phyloP scores from a whole-genome alignment of 2,113 vertebrate species.

The Equus quagga region DNA sequence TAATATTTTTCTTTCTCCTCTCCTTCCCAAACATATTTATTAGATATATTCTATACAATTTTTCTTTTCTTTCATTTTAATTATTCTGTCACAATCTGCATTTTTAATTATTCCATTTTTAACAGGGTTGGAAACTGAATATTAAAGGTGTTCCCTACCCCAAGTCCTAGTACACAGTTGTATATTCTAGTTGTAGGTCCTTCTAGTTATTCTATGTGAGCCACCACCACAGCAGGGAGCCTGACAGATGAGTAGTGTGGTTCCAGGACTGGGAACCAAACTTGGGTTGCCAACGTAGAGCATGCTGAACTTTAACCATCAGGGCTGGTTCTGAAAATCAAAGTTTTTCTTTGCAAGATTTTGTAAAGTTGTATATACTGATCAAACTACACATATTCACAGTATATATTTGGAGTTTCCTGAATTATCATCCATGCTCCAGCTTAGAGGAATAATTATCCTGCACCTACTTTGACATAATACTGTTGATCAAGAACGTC shows the following conservation, averaged over 20 bases:
- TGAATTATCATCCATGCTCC: background rate
- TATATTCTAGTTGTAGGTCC: too few species aligned
- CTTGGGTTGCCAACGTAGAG: too few species aligned
- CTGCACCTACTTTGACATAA: background rate
- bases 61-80: background rate
- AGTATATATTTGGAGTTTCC: background rate
- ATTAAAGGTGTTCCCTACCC: too few species aligned
- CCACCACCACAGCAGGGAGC: too few species aligned
- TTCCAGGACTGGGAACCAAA: too few species aligned
- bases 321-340: too few species aligned
- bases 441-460: background rate
- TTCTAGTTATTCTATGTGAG: too few species aligned
- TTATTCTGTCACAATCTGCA: background rate
- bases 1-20: background rate
- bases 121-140: background rate
- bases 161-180: too few species aligned
- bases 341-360: background rate
- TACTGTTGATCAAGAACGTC: rapidly evolving
- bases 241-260: too few species aligned
- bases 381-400: background rate
- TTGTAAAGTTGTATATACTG: rapidly evolving
- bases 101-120: background rate
- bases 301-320: too few species aligned
- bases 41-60: background rate
- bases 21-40: too few species aligned